Evolutionary conservation across 92 coral and sea anemone species (phyloP).

Genomic region (Phymanthus crucifer): DNA sequence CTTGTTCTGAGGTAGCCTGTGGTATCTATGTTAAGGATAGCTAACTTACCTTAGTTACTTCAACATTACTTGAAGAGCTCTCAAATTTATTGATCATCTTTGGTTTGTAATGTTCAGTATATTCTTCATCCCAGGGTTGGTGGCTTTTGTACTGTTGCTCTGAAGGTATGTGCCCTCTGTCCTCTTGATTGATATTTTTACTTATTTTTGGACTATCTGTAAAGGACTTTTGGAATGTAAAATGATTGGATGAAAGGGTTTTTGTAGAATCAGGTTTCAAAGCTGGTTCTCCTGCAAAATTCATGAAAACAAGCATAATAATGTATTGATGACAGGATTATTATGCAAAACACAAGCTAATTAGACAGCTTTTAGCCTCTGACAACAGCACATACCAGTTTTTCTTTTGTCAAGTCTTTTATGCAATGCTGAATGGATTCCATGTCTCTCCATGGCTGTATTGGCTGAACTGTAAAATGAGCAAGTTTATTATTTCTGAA

Average conservation of each 20-base stretch:
- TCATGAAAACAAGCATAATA: background rate
- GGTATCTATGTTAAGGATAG: background rate
- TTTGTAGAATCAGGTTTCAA: background rate
- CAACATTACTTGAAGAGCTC: background rate
- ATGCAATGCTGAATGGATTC: constrained; percentile 51
- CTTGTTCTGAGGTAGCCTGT: background rate
- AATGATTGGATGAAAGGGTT: background rate
- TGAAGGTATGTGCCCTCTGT: background rate
- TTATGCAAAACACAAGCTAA: no score
- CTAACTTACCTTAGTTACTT: background rate
- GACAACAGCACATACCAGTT: constrained; percentile 48
- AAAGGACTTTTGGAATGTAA: background rate
- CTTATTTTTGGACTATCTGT: background rate
- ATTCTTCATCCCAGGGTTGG: background rate
- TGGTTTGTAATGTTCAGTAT: background rate
- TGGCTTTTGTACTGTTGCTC: background rate
- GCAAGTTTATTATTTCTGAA: background rate
- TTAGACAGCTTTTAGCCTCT: no score
- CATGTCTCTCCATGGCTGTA: constrained; percentile 30
- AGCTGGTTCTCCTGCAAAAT: background rate
- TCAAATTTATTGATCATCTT: background rate
- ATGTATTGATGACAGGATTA: background rate
- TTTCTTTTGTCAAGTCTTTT: constrained; percentile 68
- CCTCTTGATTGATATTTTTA: background rate
- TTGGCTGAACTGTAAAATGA: constrained; percentile 46